Percentiles rank a stretch among this genome's conserved stretches.
Evolutionary conservation across 2,888 invertebrate genomes (phyloP).

Genomic region (Trisateles emortualis): DNA sequence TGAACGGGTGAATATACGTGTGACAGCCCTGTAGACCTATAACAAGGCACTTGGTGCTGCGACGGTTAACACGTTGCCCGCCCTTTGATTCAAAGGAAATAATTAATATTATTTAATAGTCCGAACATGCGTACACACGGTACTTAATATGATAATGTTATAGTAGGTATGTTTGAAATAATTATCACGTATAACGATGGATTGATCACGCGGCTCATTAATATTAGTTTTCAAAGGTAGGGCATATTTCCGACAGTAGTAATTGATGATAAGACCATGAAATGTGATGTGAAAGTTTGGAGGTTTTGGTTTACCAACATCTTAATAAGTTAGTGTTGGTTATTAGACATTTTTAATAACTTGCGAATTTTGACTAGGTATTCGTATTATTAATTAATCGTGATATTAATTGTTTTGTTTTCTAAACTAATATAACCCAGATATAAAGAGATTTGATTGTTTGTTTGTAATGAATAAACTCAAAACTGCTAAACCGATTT

Average conservation of each 20-base stretch:
- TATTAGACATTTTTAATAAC: no score
- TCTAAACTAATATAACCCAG: no score
- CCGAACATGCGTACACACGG: constrained; percentile 27
- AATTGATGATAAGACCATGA: background rate
- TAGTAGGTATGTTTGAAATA: constrained; percentile 32
- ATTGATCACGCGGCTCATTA: constrained; percentile 32
- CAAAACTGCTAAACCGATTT: no score
- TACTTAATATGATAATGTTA: constrained; percentile 51
- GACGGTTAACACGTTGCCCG: constrained; percentile 8
- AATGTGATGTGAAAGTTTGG: background rate
- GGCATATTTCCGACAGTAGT: constrained; percentile 2
- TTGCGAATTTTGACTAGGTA: no score
- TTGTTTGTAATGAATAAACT: no score
- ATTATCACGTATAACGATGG: constrained; percentile 46
- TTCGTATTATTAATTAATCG: no score
- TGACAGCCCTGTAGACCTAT: constrained; percentile 54
- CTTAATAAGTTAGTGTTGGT: no score
- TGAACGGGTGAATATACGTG: constrained; percentile 20
- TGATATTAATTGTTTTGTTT: no score
- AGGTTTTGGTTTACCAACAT: no score
- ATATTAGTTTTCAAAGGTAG: constrained; percentile 22
- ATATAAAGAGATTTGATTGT: no score
- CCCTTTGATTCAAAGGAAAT: constrained; percentile 60
- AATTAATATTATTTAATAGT: constrained; percentile 55
- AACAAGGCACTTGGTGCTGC: constrained; percentile 35